Evolutionary conservation across 2,888 invertebrate species (phyloP).

Genomic region (Ochropleura leucogaster): DNA sequence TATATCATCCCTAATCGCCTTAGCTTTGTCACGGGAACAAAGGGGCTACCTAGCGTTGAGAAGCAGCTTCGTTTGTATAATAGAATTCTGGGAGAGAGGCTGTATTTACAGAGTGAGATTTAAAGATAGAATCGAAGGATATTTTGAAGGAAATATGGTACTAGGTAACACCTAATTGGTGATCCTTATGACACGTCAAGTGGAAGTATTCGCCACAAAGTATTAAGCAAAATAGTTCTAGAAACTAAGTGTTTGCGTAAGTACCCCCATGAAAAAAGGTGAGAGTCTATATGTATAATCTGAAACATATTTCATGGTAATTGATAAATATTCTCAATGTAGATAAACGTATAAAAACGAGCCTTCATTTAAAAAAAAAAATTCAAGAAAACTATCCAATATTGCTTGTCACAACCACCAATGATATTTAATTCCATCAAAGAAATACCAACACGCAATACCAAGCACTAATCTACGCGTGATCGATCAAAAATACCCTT

Average conservation of each 20-base stretch:
- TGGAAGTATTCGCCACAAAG: background rate
- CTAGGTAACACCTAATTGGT: background rate
- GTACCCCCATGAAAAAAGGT: background rate
- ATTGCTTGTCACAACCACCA: background rate
- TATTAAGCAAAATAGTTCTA: background rate
- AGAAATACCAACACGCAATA: conserved; percentile 23
- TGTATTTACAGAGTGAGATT: background rate
- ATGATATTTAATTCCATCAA: conserved; percentile 6
- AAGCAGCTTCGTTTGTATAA: conserved; percentile 19
- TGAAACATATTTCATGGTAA: background rate
- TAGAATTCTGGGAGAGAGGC: background rate
- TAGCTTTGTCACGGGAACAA: conserved; percentile 28
- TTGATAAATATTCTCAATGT: background rate
- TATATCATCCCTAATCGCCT: conserved; percentile 48
- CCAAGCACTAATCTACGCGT: conserved; percentile 24
- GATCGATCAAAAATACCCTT: conserved; percentile 53
- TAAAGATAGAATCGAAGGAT: background rate
- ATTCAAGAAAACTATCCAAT: background rate
- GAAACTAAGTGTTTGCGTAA: background rate
- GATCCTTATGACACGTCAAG: background rate
- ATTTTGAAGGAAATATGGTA: background rate
- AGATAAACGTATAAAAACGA: background rate
- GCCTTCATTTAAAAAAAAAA: background rate
- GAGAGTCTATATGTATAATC: background rate
- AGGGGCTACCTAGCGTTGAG: background rate